phyloP scores from a whole-genome alignment of 2,113 vertebrate genomes.

The Vulpes ferrilata region DNA sequence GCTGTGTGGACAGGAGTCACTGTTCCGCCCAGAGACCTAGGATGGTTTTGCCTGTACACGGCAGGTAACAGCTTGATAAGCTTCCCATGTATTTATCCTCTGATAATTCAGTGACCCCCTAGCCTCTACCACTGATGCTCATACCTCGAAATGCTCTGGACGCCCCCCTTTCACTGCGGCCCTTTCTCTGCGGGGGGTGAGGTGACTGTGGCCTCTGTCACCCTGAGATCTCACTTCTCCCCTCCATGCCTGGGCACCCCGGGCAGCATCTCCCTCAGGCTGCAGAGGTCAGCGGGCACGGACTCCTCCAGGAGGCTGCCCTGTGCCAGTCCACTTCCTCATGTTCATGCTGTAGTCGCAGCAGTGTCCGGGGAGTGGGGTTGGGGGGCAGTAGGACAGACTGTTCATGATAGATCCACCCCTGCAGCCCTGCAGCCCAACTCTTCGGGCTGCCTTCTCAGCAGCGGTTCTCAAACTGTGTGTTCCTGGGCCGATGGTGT shows the following conservation, averaged over 20 bases:
- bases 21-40: background rate
- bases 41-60: rapidly evolving
- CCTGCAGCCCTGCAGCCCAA: rapidly evolving
- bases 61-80: background rate
- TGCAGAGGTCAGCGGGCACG: too few relatives aligned
- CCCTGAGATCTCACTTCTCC: background rate
- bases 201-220: rapidly evolving
- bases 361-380: background rate
- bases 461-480: rapidly evolving
- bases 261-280: background rate
- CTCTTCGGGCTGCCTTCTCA: background rate
- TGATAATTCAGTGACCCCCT: too few relatives aligned
- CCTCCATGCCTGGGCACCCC: background rate
- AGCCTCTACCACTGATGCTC: background rate
- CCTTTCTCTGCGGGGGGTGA: background rate
- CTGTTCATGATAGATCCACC: rapidly evolving
- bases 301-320: too few relatives aligned
- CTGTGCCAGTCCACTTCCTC: rapidly evolving
- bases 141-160: background rate
- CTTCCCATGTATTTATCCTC: background rate
- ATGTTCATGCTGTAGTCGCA: too few relatives aligned
- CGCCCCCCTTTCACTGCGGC: background rate
- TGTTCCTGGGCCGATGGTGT: background rate
- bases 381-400: too few relatives aligned
- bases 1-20: rapidly evolving